Evolutionary conservation across 2,797 vertebrate genomes (phyloP).

Genomic region (Acropternis orthonyx): DNA sequence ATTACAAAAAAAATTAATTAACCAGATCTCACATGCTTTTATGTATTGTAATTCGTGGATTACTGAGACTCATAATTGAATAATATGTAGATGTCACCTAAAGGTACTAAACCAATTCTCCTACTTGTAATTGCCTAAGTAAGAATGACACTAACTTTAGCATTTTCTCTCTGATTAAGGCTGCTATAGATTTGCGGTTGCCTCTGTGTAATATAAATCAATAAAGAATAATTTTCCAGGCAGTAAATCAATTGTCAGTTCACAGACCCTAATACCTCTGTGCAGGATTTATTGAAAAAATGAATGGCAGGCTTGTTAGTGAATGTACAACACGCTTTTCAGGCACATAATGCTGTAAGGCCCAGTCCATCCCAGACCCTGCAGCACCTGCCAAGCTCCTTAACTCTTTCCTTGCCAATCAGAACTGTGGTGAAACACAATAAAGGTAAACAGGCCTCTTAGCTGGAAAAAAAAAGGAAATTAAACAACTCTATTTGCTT

Average conservation of each 20-base stretch:
- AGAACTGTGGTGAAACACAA: background rate
- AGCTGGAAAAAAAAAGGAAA: background rate
- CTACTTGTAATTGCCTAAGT: constrained; percentile 75
- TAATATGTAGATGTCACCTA: constrained; percentile 77
- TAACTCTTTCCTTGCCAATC: constrained; percentile 39
- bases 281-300: constrained; percentile 76
- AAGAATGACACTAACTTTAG: constrained; percentile 77
- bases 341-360: constrained; percentile 43
- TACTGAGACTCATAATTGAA: constrained; percentile 75
- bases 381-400: background rate
- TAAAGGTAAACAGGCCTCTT: background rate
- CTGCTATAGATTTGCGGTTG: constrained; percentile 73
- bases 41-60: constrained; percentile 72
- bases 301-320: constrained; percentile 81
- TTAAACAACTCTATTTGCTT: rapidly evolving
- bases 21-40: constrained; percentile 55
- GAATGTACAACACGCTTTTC: constrained; percentile 61
- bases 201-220: constrained; percentile 78
- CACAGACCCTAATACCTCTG: constrained; percentile 73
- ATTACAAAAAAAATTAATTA: constrained; percentile 69
- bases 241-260: constrained; percentile 83
- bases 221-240: constrained; percentile 85
- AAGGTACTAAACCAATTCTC: constrained; percentile 73
- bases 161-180: constrained; percentile 79
- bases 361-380: constrained; percentile 27